A percentile compares a stretch with the other conserved stretches of the same genome.
phyloP scores from a whole-genome alignment of 64 coral and sea anemone species.

The Montipora capricornis region DNA sequence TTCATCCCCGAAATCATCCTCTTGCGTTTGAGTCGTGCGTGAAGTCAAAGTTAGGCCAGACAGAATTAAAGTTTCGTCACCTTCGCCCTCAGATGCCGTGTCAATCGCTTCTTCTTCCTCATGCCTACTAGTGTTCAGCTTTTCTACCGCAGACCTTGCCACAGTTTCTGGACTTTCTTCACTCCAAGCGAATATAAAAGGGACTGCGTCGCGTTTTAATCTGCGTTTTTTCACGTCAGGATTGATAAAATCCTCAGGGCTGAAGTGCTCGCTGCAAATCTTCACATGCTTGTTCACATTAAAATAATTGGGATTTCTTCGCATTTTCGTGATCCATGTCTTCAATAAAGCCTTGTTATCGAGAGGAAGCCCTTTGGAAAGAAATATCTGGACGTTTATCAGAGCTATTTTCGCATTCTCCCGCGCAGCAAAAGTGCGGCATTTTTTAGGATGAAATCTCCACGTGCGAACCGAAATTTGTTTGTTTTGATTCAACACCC shows the following conservation, averaged over 20 bases:
- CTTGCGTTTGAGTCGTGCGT: conserved; percentile 42
- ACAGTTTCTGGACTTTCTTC: not conserved
- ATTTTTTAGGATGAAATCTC: not conserved
- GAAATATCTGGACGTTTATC: too few species aligned
- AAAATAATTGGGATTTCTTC: too few species aligned
- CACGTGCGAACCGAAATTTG: not conserved
- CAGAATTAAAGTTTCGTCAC: not conserved
- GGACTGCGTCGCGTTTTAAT: too few species aligned
- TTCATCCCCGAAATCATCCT: conserved; percentile 59
- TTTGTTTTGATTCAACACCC: conserved; percentile 13
- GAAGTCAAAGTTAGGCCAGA: not conserved
- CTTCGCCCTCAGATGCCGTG: conserved; percentile 61
- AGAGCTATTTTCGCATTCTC: not conserved
- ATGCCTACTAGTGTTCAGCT: not conserved
- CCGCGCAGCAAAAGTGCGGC: conserved; percentile 1
- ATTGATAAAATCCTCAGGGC: not conserved
- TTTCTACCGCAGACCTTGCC: not conserved
- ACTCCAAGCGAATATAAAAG: not conserved
- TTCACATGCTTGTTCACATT: too few species aligned
- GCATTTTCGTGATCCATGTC: not conserved
- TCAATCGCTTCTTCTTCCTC: conserved; percentile 61
- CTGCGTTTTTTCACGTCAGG: too few species aligned
- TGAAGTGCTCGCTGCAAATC: too few species aligned
- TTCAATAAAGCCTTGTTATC: not conserved
- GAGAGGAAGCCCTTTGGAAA: not conserved